These are phyloP conservation scores for Callaeas wilsoni DNA, from an alignment of 2,113 vertebrate genomes.

Conservation along the genomic window DNA sequence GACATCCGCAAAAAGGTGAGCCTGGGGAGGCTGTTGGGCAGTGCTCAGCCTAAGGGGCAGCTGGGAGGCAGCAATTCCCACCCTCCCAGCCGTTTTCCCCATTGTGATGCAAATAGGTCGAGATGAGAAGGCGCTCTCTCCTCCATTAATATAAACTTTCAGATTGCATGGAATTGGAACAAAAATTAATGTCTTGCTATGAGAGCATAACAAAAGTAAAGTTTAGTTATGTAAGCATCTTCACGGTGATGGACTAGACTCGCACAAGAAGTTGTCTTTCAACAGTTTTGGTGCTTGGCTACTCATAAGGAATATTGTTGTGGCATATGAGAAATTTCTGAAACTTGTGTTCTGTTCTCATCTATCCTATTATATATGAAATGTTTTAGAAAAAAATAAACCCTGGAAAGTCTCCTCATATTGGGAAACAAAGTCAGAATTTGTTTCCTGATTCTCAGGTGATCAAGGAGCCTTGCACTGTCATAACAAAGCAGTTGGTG, in stretches of 20 bases:
- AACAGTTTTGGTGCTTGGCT: constrained; percentile 36
- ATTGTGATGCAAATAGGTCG: neutral
- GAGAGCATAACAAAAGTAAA: neutral
- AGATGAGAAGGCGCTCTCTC: constrained; percentile 26
- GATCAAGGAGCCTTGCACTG: neutral
- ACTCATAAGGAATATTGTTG: neutral
- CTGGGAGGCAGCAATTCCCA: neutral
- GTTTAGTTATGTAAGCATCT: constrained; percentile 32
- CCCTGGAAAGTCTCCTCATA: neutral
- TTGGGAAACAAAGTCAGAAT: neutral
- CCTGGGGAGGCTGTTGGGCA: neutral
- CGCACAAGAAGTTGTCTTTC: constrained; percentile 37
- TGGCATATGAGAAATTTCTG: constrained; percentile 37
- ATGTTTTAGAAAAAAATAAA: neutral
- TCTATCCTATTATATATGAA: neutral
- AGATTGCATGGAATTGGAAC: constrained; percentile 38
- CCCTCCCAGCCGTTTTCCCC: neutral
- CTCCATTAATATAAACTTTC: constrained; percentile 11
- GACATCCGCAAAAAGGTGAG: constrained; percentile 98
- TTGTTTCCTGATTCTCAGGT: neutral
- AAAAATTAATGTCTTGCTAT: neutral
- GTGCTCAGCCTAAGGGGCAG: neutral
- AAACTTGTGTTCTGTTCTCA: neutral
- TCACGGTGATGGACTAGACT: constrained; percentile 1
- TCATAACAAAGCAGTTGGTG: neutral